phyloP scores from a whole-genome alignment of 2,113 vertebrate species.

The Coracopsis vasa region DNA sequence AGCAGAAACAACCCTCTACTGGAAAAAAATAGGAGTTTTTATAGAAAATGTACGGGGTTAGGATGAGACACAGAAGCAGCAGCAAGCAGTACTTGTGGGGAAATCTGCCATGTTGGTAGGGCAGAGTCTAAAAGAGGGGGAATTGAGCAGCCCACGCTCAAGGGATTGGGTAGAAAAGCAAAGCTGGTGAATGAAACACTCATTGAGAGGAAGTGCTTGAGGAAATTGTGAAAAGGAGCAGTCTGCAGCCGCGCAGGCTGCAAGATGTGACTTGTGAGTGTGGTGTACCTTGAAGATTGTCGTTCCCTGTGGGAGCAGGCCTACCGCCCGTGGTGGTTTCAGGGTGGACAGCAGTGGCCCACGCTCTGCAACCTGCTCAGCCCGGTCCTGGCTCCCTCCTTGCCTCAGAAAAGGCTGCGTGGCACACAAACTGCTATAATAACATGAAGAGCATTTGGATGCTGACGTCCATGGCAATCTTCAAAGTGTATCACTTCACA shows the following conservation, averaged over 20 bases:
- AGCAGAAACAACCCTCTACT: not conserved
- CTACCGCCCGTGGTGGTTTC: not conserved
- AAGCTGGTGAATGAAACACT: not conserved
- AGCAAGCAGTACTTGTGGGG: not conserved
- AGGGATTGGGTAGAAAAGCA: not conserved
- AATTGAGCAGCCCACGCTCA: not conserved
- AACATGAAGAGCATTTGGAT: not conserved
- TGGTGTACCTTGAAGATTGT: not conserved
- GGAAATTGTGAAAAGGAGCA: not conserved
- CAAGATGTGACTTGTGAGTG: not conserved
- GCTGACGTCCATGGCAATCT: not conserved
- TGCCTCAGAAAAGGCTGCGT: not conserved
- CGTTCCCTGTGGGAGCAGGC: not conserved
- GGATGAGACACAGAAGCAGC: not conserved
- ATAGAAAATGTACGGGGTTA: not conserved
- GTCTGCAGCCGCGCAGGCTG: not conserved
- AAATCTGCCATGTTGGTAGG: not conserved
- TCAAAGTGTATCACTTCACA: slow-evolving; percentile 11
- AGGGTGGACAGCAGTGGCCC: not conserved
- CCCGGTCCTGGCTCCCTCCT: not conserved
- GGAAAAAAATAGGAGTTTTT: not conserved
- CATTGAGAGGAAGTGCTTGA: not conserved
- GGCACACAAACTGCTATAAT: not conserved
- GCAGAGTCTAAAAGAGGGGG: not conserved
- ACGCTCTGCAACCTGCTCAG: not conserved